phyloP scores from a whole-genome alignment of 2,888 invertebrate genomes.

The Calameuta pallipes region DNA sequence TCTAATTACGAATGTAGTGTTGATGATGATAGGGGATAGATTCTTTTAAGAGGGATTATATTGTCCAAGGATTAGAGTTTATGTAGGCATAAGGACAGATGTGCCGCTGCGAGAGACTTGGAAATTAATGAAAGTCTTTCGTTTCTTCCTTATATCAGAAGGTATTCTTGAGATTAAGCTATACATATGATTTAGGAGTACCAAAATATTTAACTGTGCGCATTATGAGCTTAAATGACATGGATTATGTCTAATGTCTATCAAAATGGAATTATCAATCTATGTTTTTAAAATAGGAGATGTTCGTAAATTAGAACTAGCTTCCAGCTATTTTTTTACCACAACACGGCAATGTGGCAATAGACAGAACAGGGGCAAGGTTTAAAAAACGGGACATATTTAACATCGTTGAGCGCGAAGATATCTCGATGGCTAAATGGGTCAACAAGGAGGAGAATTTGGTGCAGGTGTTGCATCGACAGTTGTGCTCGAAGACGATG shows the following conservation, averaged over 20 bases:
- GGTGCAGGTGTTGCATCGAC: conserved; percentile 48
- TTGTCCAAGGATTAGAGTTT: neutral
- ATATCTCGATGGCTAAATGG: conserved; percentile 11
- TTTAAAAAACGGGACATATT: conserved; percentile 20
- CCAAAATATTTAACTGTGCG: neutral
- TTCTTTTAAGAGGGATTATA: neutral
- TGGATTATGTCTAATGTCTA: neutral
- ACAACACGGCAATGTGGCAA: neutral
- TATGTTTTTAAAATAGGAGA: neutral
- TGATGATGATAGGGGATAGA: neutral
- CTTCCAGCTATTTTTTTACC: neutral
- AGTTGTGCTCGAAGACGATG: conserved; percentile 51
- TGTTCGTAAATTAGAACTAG: neutral
- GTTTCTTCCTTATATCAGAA: neutral
- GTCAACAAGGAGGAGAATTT: conserved; percentile 60
- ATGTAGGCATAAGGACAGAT: neutral
- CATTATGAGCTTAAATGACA: neutral
- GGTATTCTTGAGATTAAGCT: neutral
- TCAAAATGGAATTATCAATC: neutral
- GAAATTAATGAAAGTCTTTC: neutral
- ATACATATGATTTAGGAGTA: neutral
- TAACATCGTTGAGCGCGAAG: conserved; percentile 24
- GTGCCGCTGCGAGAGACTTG: neutral
- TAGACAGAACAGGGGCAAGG: conserved; percentile 12
- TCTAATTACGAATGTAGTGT: neutral